A percentile compares a stretch with the other conserved stretches of the same genome.
Evolutionary conservation across 2,888 invertebrate genomes (phyloP).

Genomic region (Hedychridium roseum): DNA sequence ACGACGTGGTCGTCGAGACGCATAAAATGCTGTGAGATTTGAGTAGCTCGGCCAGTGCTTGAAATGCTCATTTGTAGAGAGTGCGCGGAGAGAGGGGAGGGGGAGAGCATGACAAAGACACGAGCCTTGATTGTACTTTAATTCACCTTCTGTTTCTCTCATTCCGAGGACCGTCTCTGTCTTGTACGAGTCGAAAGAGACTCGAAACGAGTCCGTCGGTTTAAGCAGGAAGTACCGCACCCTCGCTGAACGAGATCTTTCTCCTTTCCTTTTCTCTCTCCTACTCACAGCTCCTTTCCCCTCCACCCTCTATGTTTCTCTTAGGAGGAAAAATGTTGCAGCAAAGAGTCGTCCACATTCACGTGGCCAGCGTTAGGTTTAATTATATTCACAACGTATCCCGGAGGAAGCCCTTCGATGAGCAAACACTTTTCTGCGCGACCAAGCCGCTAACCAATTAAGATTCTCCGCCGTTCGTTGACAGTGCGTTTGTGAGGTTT

Average conservation of each 20-base stretch:
- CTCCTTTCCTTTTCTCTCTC: conserved; percentile 16
- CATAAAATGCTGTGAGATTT: conserved; percentile 33
- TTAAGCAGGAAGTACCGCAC: conserved; percentile 57
- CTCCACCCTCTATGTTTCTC: conserved; percentile 2
- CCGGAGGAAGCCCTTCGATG: conserved; percentile 46
- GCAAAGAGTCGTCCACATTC: too few relatives aligned
- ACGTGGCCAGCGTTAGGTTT: too few relatives aligned
- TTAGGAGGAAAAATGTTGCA: too few relatives aligned
- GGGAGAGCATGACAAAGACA: conserved; percentile 32
- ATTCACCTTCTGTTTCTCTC: conserved; percentile 37
- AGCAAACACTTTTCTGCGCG: conserved; percentile 36
- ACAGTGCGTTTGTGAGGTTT: conserved; percentile 28
- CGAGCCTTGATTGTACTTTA: conserved; percentile 44
- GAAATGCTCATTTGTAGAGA: conserved; percentile 32
- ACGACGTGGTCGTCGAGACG: too few relatives aligned
- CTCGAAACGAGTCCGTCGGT: conserved; percentile 36
- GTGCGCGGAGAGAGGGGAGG: conserved; percentile 16
- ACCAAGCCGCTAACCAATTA: conserved; percentile 46
- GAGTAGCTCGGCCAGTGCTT: conserved; percentile 28
- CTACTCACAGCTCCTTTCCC: background rate
- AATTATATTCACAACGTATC: too few relatives aligned
- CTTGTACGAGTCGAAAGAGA: conserved; percentile 19
- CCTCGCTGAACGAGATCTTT: conserved; percentile 37
- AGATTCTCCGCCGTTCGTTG: conserved; percentile 25
- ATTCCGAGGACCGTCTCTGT: conserved; percentile 21